A percentile compares a stretch with the other conserved stretches of the same genome.
These are phyloP conservation scores for Drosophila meridionalis DNA, from an alignment of 2,888 invertebrate species.

Conservation along the genomic window DNA sequence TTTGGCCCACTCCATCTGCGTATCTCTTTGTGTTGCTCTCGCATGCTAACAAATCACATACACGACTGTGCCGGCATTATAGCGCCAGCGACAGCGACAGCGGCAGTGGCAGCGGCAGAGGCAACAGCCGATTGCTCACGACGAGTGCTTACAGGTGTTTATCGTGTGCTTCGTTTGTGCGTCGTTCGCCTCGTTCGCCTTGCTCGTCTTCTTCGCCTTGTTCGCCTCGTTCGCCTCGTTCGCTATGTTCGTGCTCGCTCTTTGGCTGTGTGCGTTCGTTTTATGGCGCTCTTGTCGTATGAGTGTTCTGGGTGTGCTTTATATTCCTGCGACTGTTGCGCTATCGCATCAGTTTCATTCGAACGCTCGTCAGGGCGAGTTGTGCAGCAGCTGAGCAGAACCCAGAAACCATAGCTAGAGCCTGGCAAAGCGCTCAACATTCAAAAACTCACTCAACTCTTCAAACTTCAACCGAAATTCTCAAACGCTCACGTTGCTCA, in stretches of 20 bases:
- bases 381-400: constrained; percentile 51
- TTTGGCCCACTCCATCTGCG: neutral
- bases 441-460: constrained; percentile 30
- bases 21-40: constrained; percentile 9
- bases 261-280: constrained; percentile 23
- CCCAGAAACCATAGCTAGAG: constrained; percentile 17
- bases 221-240: constrained; percentile 1
- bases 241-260: constrained; percentile 22
- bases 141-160: constrained; percentile 77
- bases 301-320: constrained; percentile 27
- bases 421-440: constrained; percentile 29
- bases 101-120: neutral
- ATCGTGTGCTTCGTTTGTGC: constrained; percentile 23
- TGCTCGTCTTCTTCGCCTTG: constrained; percentile 1
- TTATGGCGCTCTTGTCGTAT: constrained; percentile 28
- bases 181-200: constrained; percentile 1
- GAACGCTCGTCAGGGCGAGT: constrained; percentile 68
- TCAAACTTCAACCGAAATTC: constrained; percentile 25
- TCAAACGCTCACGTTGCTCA: constrained; percentile 43
- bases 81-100: constrained; percentile 11
- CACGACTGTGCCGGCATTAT: constrained; percentile 44
- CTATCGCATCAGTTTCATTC: constrained; percentile 74
- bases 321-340: constrained; percentile 64
- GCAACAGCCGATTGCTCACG: constrained; percentile 11
- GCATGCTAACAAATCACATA: constrained; percentile 18